Evolutionary conservation across 2,888 invertebrate species (phyloP).

Genomic region (Hypselothyrea guttata): DNA sequence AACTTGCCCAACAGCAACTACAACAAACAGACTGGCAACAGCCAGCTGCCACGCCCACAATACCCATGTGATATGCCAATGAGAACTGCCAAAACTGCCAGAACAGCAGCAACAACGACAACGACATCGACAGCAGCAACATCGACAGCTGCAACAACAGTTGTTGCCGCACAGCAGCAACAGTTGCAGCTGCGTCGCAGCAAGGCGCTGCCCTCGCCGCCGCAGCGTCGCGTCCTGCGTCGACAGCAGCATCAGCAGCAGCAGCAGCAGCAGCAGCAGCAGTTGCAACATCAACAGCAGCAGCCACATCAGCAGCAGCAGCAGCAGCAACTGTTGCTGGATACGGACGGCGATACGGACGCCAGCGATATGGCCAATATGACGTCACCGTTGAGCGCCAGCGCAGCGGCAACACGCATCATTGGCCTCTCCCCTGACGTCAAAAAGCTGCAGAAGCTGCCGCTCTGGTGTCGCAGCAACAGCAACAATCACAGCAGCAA

Average conservation of each 20-base stretch:
- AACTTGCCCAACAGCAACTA: constrained; percentile 32
- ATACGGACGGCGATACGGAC: constrained; percentile 57
- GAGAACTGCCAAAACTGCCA: constrained; percentile 41
- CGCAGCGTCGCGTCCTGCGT: constrained; percentile 40
- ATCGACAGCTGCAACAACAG: constrained; percentile 29
- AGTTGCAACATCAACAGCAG: too few relatives aligned
- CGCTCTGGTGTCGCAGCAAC: constrained; percentile 54
- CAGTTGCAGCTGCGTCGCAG: constrained; percentile 5
- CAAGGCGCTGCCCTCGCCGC: constrained; percentile 23
- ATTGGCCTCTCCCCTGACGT: constrained; percentile 67
- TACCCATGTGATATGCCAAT: constrained; percentile 51
- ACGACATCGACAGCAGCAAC: constrained; percentile 26
- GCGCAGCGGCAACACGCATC: constrained; percentile 61
- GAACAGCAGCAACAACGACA: constrained; percentile 31
- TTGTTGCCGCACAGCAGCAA: constrained; percentile 18
- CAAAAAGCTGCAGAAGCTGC: constrained; percentile 60
- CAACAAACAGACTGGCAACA: constrained; percentile 24
- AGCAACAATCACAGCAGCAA: constrained; percentile 15
- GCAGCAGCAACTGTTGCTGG: constrained; percentile 12
- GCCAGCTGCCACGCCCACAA: constrained; percentile 46
- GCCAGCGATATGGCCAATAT: constrained; percentile 65
- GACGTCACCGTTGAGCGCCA: constrained; percentile 63
- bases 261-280: constrained; percentile 25
- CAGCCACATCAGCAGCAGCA: constrained; percentile 1
- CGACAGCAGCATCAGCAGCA: constrained; percentile 32